Evolutionary conservation across 2,113 vertebrate genomes (phyloP).

Genomic region (Phylloscopus trochiloides): DNA sequence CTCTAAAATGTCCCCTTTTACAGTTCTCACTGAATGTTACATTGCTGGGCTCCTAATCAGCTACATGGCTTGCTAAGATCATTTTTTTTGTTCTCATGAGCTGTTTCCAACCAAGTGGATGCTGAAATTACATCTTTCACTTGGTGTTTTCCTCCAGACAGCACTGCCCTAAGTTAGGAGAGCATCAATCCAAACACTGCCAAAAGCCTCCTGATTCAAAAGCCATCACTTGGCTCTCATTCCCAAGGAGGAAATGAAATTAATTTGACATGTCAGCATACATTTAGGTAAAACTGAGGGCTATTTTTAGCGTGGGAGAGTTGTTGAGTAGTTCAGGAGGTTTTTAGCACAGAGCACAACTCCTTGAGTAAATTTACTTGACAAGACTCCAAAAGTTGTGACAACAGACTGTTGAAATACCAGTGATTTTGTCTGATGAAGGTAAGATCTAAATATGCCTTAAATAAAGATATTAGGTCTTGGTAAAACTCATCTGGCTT

Average conservation of each 20-base stretch:
- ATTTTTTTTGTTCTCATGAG: neutral
- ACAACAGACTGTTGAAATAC: neutral
- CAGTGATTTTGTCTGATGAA: neutral
- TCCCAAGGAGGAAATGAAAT: neutral
- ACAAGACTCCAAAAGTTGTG: neutral
- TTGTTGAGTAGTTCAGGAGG: neutral
- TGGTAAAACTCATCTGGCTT: neutral
- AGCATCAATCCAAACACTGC: conserved; percentile 4
- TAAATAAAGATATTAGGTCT: neutral
- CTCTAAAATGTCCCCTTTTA: neutral
- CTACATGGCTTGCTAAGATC: neutral
- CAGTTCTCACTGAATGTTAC: neutral
- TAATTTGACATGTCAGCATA: neutral
- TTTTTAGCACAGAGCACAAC: neutral
- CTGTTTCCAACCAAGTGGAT: neutral
- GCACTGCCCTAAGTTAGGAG: neutral
- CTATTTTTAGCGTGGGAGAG: neutral
- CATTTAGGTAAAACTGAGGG: neutral
- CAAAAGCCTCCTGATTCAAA: neutral
- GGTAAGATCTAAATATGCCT: neutral
- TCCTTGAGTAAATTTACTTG: neutral
- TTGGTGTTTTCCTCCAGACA: neutral
- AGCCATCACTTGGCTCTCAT: neutral
- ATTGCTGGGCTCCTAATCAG: neutral
- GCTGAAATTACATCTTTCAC: neutral